Base-by-base conservation (phyloP, 37 sponge, comb jelly and placozoan genomes). In the Hormiphora californensis region DNA sequence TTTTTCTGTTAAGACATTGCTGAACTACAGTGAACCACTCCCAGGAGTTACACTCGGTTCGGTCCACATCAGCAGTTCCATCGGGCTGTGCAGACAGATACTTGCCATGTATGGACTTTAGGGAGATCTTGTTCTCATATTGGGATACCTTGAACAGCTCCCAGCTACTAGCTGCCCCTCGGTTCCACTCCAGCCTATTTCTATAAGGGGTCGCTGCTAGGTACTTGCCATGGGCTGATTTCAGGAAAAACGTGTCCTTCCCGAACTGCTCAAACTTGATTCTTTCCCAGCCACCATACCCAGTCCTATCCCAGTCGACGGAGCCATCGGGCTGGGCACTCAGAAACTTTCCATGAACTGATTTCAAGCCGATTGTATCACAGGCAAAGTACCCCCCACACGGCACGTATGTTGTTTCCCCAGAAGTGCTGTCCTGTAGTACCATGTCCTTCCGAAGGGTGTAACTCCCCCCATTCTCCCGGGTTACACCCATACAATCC, bases 371-470 rank as follows among this genome's bases (percentile, higher is more conserved):
- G 19, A 65, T 36, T 2, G 35, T 30, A 39, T 30, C 35, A 19
- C 68, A 65, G 38, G 31, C 35, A 39, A 65, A 65, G 38, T 65
- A 65, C 7, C 68, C 68, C 35, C 38, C 38, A 65, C 68, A 65
- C 5, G 68, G 68, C 37, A 65, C 68, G 19, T 65, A 65, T 36
- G 68, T 25, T 11, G 9, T 19, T 7, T 32, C 68, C 5, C 68
- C 68, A 5, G 38, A 35, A 5, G 68, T 8, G 19, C 68, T 65
- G 35, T 27, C 35, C 4, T 34, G 4, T 39, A 65, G 19, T 30
- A 7, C 2, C 68, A 36, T 36, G 68, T 65, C 38, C 38, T 65
- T 9, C 38, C 68, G 31, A 1, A 65, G 38, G 37, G 35, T 27
- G 38, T 34, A 65, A n/a, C n/a, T n/a, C 38, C 35, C 31, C 5